Evolutionary conservation across 2,888 invertebrate species (phyloP).

Genomic region (Tineola bisselliella): DNA sequence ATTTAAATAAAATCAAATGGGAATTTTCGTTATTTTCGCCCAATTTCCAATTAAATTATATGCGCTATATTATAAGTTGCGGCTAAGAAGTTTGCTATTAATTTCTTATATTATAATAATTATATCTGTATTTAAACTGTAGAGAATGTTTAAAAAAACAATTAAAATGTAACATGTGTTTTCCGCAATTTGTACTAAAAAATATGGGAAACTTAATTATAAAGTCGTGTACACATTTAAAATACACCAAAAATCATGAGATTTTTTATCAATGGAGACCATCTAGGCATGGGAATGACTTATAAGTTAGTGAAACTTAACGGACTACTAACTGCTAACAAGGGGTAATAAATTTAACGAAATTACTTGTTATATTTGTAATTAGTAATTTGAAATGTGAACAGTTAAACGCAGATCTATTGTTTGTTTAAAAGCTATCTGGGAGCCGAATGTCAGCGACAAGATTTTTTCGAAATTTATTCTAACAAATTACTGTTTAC

Average conservation of each 20-base stretch:
- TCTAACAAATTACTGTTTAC: neutral
- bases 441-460: constrained; percentile 4
- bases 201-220: constrained; percentile 25
- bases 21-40: no score
- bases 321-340: constrained; percentile 27
- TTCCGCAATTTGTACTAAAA: neutral
- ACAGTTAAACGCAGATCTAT: constrained; percentile 16
- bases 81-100: no score
- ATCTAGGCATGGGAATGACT: constrained; percentile 25
- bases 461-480: neutral
- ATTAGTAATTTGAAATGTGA: constrained; percentile 23
- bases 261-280: constrained; percentile 15
- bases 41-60: no score
- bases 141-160: neutral
- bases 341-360: constrained; percentile 29
- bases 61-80: no score
- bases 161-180: neutral
- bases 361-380: constrained; percentile 26
- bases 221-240: constrained; percentile 20
- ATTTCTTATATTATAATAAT: no score
- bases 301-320: constrained; percentile 22
- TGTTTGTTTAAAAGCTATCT: constrained; percentile 20
- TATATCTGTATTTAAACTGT: no score
- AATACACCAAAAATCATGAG: neutral
- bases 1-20: no score